These are phyloP conservation scores for Alca torda DNA, from an alignment of 2,797 vertebrate genomes.

Conservation along the genomic window DNA sequence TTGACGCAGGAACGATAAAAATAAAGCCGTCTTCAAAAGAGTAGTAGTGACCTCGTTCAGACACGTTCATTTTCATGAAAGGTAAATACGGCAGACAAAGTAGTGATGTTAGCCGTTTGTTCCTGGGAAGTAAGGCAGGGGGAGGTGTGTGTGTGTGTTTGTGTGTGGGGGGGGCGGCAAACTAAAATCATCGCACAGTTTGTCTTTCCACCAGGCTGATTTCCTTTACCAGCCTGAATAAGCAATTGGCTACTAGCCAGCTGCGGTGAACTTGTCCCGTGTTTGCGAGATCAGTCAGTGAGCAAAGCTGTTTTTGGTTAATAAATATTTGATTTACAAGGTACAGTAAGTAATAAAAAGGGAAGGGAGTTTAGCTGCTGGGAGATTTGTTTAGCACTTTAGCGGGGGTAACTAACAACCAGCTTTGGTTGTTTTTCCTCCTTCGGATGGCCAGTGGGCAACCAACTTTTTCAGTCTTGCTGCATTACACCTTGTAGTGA, in stretches of 20 bases:
- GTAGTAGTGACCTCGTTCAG: neutral
- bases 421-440: conserved; percentile 48
- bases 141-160: neutral
- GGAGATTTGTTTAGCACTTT: conserved; percentile 72
- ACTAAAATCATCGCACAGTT: conserved; percentile 26
- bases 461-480: conserved; percentile 45
- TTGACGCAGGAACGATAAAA: neutral
- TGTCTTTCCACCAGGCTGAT: conserved; percentile 63
- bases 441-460: conserved; percentile 64
- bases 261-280: conserved; percentile 56
- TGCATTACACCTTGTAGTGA: conserved; percentile 31
- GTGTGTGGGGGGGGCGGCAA: neutral
- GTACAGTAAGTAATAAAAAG: conserved; percentile 73
- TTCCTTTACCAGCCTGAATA: conserved; percentile 66
- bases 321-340: conserved; percentile 81
- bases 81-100: conserved; percentile 21
- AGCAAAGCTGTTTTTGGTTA: conserved; percentile 75
- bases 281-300: conserved; percentile 71
- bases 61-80: neutral
- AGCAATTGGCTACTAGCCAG: conserved; percentile 71
- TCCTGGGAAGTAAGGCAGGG: conserved; percentile 39
- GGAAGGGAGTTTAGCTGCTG: conserved; percentile 70
- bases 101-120: conserved; percentile 51
- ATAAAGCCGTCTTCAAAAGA: conserved; percentile 1
- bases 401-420: conserved; percentile 63